phyloP scores from a whole-genome alignment of 2,888 invertebrate species.

The Nephrotoma guestfalica region DNA sequence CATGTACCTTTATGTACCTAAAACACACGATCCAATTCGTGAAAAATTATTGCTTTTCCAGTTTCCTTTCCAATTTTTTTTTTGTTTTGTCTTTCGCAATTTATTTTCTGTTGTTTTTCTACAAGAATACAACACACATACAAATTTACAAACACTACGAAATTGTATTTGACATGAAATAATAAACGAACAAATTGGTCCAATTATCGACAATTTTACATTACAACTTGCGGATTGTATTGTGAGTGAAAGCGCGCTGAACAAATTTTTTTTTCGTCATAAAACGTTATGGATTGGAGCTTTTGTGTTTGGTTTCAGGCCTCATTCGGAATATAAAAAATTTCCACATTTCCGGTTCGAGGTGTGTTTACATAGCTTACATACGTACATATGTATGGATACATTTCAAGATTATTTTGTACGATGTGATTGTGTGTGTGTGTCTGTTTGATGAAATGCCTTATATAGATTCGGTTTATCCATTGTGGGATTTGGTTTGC shows the following conservation, averaged over 20 bases:
- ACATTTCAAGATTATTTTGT: not conserved
- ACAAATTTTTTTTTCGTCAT: not conserved
- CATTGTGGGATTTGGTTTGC: not conserved
- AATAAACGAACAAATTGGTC: not conserved
- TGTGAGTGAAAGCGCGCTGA: not conserved
- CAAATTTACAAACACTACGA: not conserved
- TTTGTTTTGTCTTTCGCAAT: not conserved
- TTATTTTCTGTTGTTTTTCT: not conserved
- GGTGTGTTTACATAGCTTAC: not conserved
- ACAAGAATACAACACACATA: not conserved
- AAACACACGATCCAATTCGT: not conserved
- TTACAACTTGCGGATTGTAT: not conserved
- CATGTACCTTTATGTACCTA: too few relatives aligned
- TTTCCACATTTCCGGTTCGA: not conserved
- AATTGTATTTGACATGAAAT: not conserved
- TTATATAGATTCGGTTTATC: not conserved
- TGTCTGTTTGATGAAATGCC: too few relatives aligned
- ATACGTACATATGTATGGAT: not conserved
- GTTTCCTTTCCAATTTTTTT: not conserved
- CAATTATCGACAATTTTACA: not conserved
- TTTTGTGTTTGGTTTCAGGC: not conserved
- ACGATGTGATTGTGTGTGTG: too few relatives aligned
- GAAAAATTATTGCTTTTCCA: not conserved
- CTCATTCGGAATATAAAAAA: not conserved
- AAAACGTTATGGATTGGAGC: not conserved